phyloP scores from a whole-genome alignment of 92 coral and sea anemone species.

The Pocillopora grandis region DNA sequence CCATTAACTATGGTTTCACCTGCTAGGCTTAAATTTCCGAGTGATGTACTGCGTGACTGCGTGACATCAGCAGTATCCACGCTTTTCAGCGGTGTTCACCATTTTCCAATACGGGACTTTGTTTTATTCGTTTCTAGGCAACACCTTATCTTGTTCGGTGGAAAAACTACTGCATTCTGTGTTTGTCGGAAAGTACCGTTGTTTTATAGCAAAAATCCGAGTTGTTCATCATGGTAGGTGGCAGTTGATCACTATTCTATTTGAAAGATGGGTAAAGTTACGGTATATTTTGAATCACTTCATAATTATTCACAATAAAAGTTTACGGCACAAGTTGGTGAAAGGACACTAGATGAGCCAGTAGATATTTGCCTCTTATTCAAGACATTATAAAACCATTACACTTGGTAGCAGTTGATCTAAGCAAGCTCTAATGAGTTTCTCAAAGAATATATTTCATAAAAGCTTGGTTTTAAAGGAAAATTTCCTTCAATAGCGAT shows the following conservation, averaged over 20 bases:
- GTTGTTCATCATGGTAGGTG: constrained; percentile 24
- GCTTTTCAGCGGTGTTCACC: constrained; percentile 4
- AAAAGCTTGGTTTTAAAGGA: no score
- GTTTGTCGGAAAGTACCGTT: background rate
- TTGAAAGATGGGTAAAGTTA: background rate
- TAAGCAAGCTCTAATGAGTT: no score
- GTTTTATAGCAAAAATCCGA: constrained; percentile 8
- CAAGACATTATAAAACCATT: no score
- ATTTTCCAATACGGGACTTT: constrained; percentile 51
- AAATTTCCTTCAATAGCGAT: no score
- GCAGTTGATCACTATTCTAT: constrained; percentile 7
- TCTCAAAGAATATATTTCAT: no score
- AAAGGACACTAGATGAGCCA: no score
- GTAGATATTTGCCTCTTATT: no score
- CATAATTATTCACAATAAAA: no score
- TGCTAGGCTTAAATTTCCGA: no score
- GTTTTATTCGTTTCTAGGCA: constrained; percentile 62
- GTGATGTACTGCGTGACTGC: background rate
- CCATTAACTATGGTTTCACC: no score
- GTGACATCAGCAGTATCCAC: background rate
- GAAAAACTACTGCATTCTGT: background rate
- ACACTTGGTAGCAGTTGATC: no score
- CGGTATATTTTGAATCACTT: background rate
- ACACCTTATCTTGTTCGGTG: constrained; percentile 18
- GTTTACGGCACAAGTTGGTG: no score